Percentiles rank a stretch among this genome's conserved stretches.
Evolutionary conservation across 2,113 vertebrate species (phyloP).

Genomic region (Triplophysa tibetana): DNA sequence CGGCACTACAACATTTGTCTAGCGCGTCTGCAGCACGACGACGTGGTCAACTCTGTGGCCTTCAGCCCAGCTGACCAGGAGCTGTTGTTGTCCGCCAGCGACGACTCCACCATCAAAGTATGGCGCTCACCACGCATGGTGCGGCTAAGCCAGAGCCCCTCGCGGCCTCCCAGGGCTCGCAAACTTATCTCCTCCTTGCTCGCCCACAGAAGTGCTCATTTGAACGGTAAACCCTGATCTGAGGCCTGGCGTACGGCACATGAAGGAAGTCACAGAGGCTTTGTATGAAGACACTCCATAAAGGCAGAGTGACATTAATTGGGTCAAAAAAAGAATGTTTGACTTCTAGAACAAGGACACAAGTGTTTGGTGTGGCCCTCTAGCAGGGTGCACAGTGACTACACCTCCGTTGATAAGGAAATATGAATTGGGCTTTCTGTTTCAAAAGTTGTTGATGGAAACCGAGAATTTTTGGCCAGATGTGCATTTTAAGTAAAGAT

Average conservation of each 20-base stretch:
- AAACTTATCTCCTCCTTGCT: slow-evolving; percentile 82
- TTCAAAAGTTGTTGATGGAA: too few relatives aligned
- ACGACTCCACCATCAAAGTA: slow-evolving; percentile 91
- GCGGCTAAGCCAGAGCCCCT: slow-evolving; percentile 68
- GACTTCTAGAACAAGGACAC: background rate
- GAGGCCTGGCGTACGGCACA: background rate
- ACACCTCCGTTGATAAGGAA: background rate
- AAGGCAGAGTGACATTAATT: background rate
- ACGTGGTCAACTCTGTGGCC: slow-evolving; percentile 94
- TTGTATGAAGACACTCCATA: slow-evolving; percentile 24
- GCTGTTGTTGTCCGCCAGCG: slow-evolving; percentile 90
- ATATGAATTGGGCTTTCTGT: too few relatives aligned
- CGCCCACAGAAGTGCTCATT: slow-evolving; percentile 64
- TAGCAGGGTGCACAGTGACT: background rate
- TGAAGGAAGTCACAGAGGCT: background rate
- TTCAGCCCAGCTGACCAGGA: slow-evolving; percentile 95
- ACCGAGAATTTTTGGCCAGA: too few relatives aligned
- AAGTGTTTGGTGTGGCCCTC: background rate
- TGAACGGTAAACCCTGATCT: slow-evolving; percentile 69
- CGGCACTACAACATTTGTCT: slow-evolving; percentile 95
- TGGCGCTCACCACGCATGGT: slow-evolving; percentile 86
- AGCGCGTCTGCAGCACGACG: slow-evolving; percentile 88
- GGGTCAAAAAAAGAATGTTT: slow-evolving; percentile 18
- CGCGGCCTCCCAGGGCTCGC: slow-evolving; percentile 57
- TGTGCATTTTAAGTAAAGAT: too few relatives aligned